Evolutionary conservation across 2,797 vertebrate species (phyloP), one percentile per base, ranked within the genome.

Genomic region (Sparidentex hasta): DNA sequence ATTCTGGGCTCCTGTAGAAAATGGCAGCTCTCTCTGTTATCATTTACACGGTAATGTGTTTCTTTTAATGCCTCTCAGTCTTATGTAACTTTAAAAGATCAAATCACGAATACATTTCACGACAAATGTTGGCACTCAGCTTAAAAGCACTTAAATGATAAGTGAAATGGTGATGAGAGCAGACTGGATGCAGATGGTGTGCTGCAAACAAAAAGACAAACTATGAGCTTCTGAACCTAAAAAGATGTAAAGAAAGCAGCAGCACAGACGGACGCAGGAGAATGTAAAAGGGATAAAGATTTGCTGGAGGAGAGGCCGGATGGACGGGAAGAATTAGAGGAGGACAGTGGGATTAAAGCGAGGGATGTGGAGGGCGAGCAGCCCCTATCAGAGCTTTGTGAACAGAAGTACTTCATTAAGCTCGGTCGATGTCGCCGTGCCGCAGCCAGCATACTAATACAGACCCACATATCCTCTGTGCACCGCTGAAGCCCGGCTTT

Each of bases 381-480:
- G 81, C 63, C 23, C 44, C 76, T 55, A 76, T 85, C 79, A 77
- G 71, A 78, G 85, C 79, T 77, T 48, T 81, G 80, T 81, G 81
- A 88, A 82, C 82, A 80, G 82, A 83, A 76, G 73, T 65, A 72
- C 85, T 88, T 90, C 84, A 83, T 90, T 81, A 88, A 87, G 71
- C 72, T 69, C 25, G 18, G 84, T 81, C 67, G 56, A 87, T 83
- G 87, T 78, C 29, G 8, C 69, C 2, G 65, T 11, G n/a, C 47
- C 12, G 23, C 69, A 70, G 62, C 56, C 48, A 13, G 88, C 69
- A 83, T 82, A 87, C 76, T 80, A 82, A 90, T 74, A 62, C 65
- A 83, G 44, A 50, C 50, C 38, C 64, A 57, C 65, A 54, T 70
- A 48, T 66, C 76, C 59, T 38, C 55, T 33, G 16, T 46, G 27